Percentiles rank a stretch among this genome's conserved stretches.
Conservation (phyloP, 1,140 invertebrate species). For the Euglossa dilemma region DNA sequence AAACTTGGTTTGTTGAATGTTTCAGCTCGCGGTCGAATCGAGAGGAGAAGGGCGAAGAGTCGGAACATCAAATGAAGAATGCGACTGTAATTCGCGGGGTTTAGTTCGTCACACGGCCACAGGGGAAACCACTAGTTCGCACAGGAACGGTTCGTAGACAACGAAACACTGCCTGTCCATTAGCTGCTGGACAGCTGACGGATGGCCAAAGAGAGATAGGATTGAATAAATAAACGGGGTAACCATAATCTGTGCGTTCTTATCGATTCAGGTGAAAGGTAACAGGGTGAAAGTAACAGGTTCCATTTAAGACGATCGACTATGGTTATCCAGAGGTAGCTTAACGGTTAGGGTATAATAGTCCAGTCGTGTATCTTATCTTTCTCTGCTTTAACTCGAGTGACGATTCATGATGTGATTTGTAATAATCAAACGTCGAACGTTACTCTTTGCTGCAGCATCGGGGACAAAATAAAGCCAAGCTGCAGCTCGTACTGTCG, state of each 20-base stretch:
- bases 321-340: slow-evolving; percentile 12
- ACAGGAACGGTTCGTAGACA: slow-evolving; percentile 12
- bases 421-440: background rate
- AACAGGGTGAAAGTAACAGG: background rate
- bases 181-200: slow-evolving; percentile 69
- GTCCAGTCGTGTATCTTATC: background rate
- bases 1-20: slow-evolving; percentile 73
- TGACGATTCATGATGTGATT: background rate
- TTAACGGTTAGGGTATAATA: background rate
- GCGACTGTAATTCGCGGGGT: slow-evolving; percentile 27
- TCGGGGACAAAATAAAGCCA: background rate
- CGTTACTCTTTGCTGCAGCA: background rate
- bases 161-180: slow-evolving; percentile 54
- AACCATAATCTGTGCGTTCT: slow-evolving; percentile 19
- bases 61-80: slow-evolving; percentile 52
- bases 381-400: background rate
- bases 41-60: slow-evolving; percentile 55
- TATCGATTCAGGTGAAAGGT: background rate
- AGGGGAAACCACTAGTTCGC: background rate
- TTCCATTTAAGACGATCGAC: background rate
- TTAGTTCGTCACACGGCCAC: slow-evolving; percentile 9
- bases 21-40: slow-evolving; percentile 50
- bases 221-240: background rate
- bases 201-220: slow-evolving; percentile 55
- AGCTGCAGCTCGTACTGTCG: too few species aligned